Percentiles rank a stretch among this genome's conserved stretches.
These are phyloP conservation scores for Neolamprologus kungweensis DNA, from an alignment of 2,113 vertebrate genomes.

Conservation along the genomic window DNA sequence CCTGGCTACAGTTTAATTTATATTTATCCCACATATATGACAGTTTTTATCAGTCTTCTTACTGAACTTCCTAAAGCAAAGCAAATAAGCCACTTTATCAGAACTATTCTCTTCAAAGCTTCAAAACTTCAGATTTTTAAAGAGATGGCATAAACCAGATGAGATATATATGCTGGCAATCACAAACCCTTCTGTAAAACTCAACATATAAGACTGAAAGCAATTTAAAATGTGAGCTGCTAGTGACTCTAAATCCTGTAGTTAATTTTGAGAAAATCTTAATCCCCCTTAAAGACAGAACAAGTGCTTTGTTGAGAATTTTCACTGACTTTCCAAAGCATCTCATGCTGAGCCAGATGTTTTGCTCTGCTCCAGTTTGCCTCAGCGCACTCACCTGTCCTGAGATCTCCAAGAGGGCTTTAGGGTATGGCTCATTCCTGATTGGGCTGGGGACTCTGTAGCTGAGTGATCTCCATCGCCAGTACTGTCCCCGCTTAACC, in stretches of 20 bases:
- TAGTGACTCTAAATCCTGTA: neutral
- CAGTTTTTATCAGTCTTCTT: neutral
- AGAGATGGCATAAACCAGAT: neutral
- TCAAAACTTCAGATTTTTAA: neutral
- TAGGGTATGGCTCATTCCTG: slow-evolving; percentile 47
- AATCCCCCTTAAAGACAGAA: neutral
- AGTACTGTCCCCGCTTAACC: neutral
- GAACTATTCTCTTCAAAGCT: neutral
- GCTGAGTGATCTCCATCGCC: slow-evolving; percentile 1
- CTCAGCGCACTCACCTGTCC: slow-evolving; percentile 49
- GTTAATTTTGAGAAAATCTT: neutral
- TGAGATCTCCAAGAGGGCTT: slow-evolving; percentile 27
- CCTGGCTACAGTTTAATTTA: neutral
- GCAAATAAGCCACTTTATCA: neutral
- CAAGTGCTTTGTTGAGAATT: neutral
- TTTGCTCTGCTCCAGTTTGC: neutral
- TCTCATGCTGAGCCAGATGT: neutral
- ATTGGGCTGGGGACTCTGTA: neutral
- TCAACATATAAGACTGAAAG: neutral
- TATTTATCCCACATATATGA: neutral
- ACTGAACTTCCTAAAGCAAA: neutral
- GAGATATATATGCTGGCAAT: neutral
- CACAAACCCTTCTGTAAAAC: neutral
- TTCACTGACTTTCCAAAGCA: neutral
- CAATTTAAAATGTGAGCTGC: neutral